These are phyloP conservation scores for Cephalopterus ornatus DNA, from an alignment of 2,113 vertebrate genomes.

Conservation along the genomic window DNA sequence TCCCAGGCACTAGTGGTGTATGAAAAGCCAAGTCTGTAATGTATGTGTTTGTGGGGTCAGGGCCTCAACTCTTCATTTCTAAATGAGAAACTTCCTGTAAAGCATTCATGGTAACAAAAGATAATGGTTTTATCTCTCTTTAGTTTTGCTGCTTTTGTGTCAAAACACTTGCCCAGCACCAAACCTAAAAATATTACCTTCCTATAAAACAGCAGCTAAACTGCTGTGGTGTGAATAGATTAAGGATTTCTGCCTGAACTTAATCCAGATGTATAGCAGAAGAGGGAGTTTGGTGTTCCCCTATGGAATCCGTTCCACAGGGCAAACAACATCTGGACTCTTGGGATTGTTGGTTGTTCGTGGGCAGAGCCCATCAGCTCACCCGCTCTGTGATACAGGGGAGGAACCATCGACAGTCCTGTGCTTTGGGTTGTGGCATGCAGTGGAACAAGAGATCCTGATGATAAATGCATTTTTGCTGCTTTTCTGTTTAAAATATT, in stretches of 20 bases:
- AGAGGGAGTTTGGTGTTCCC: not conserved
- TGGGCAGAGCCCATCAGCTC: not conserved
- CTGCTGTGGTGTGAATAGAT: not conserved
- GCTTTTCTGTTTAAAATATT: not conserved
- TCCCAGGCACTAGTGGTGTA: not conserved
- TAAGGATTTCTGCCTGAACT: not conserved
- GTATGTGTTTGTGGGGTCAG: not conserved
- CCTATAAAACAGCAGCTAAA: not conserved
- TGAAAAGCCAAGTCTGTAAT: not conserved
- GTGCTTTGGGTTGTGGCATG: not conserved
- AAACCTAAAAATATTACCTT: not conserved
- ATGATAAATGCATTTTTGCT: not conserved
- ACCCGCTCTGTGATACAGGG: not conserved
- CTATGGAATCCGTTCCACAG: not conserved
- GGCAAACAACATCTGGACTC: not conserved
- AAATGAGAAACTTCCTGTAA: not conserved
- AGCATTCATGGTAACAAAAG: not conserved
- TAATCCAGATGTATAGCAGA: not conserved
- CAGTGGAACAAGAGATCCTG: not conserved
- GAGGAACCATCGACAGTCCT: rapidly evolving
- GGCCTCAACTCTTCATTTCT: not conserved
- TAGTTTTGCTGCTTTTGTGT: not conserved
- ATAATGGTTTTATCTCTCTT: not conserved
- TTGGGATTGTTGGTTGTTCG: not conserved
- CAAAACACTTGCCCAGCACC: not conserved